phyloP scores from a whole-genome alignment of 2,888 invertebrate genomes.

The Orgyia antiqua region DNA sequence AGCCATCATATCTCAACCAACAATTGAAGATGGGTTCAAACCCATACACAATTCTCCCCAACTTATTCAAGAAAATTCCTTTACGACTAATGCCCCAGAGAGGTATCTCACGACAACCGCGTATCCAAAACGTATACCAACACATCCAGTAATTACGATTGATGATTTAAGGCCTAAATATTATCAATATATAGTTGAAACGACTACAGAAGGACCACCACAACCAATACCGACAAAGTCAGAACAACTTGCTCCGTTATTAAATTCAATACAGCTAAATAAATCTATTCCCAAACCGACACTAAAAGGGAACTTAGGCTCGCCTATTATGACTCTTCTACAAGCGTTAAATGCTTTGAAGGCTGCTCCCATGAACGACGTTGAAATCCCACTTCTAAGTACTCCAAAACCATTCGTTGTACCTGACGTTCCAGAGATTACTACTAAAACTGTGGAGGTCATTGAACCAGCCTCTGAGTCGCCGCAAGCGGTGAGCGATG shows the following conservation, averaged over 20 bases:
- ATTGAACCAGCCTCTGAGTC: conserved; percentile 8
- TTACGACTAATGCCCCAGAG: conserved; percentile 32
- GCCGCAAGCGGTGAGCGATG: conserved; percentile 18
- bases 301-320: conserved; percentile 87
- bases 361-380: conserved; percentile 52
- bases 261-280: conserved; percentile 85
- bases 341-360: conserved; percentile 85
- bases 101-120: conserved; percentile 25
- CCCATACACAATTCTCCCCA: conserved; percentile 44
- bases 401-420: conserved; percentile 56
- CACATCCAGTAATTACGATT: conserved; percentile 27
- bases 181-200: conserved; percentile 48
- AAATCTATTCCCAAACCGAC: conserved; percentile 87
- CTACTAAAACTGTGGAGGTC: conserved; percentile 34
- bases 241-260: conserved; percentile 68
- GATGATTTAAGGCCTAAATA: conserved; percentile 41
- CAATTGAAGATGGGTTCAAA: conserved; percentile 58
- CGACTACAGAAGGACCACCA: conserved; percentile 32
- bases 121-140: conserved; percentile 34
- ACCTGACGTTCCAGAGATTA: conserved; percentile 32
- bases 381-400: conserved; percentile 49
- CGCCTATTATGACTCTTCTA: conserved; percentile 86
- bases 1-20: conserved; percentile 35
- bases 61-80: conserved; percentile 36
- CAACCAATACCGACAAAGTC: conserved; percentile 35